These are phyloP conservation scores for Pteropus alecto DNA, from an alignment of 2,113 vertebrate species.

Conservation along the genomic window DNA sequence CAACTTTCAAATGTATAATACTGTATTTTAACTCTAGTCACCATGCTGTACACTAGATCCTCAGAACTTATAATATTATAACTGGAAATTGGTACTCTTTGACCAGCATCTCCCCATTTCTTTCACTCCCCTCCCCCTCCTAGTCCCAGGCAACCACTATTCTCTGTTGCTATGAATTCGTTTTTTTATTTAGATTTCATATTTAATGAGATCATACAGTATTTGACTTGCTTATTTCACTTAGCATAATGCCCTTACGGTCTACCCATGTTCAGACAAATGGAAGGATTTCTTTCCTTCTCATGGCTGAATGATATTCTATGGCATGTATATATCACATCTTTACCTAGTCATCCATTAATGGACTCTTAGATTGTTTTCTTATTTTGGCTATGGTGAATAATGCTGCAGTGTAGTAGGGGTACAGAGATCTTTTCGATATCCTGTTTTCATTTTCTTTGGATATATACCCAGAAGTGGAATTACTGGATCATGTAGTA, in stretches of 20 bases:
- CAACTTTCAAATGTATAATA: not conserved
- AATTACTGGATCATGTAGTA: not conserved
- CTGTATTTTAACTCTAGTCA: not conserved
- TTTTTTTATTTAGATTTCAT: not conserved
- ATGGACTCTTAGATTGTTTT: not conserved
- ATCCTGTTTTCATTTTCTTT: not conserved
- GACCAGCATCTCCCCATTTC: not conserved
- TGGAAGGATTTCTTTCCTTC: not conserved
- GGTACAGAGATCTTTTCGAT: not conserved
- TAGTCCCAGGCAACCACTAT: not conserved
- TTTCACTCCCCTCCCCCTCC: not conserved
- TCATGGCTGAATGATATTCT: not conserved
- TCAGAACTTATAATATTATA: not conserved
- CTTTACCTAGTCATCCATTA: not conserved
- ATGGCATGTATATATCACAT: not conserved
- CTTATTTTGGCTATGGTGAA: not conserved
- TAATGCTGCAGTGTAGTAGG: not conserved
- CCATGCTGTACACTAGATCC: not conserved
- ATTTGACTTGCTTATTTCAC: not conserved
- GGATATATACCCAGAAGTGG: not conserved
- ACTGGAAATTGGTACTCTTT: not conserved
- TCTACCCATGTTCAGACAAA: not conserved
- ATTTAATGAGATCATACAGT: not conserved
- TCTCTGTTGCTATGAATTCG: not conserved
- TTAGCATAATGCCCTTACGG: not conserved